Base-by-base conservation (phyloP, 2,797 vertebrate species). In the Phrynocephalus forsythii region DNA sequence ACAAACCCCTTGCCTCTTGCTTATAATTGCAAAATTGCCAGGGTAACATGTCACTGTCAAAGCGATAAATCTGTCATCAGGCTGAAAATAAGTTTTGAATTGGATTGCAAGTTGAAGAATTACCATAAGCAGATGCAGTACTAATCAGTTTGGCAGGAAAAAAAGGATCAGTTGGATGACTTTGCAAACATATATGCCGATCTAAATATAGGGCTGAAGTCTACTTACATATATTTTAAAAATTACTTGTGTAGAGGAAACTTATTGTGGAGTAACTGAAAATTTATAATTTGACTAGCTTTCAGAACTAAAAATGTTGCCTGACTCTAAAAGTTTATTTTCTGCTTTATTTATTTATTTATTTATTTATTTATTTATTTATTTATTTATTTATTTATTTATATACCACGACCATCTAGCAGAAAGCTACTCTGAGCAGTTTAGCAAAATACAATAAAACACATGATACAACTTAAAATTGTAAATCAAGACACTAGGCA, bases 251-350 rank as follows among this genome's bases (percentile, higher is more conserved):
- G 68, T 88, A 89, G 8, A 22, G 16, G 66, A 63, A 91, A 76
- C 73, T 84, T 90, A 79, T 90, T 85, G 86, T 78, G 91, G 91
- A 95, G 89, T 85, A 84, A 66, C 85, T 85, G 93, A 91, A 90
- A 92, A 91, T 93, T 85, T 50, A 33, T 91, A 80, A 90, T 94
- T 89, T 50, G 71, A 18, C 18, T 33, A 85, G 91, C 67, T 91
- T 93, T 72, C 87, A 82, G 91, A 93, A 91, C 91, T 88, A 93
- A 91, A 94, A 94, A 90, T 44, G 71, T 80, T 80, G 80, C 68
- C 89, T 90, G 86, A 88, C 75, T 90, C 93, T 93, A 84, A 79
- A 90, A 91, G 84, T 90, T 80, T 90, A 73, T 84, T 92, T 28
- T 87, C 91, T 85, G 84, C 83, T 85, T 44, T 44, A 44, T 44